phyloP scores from a whole-genome alignment of 2,113 vertebrate genomes.

The Amblyopsis rosae region DNA sequence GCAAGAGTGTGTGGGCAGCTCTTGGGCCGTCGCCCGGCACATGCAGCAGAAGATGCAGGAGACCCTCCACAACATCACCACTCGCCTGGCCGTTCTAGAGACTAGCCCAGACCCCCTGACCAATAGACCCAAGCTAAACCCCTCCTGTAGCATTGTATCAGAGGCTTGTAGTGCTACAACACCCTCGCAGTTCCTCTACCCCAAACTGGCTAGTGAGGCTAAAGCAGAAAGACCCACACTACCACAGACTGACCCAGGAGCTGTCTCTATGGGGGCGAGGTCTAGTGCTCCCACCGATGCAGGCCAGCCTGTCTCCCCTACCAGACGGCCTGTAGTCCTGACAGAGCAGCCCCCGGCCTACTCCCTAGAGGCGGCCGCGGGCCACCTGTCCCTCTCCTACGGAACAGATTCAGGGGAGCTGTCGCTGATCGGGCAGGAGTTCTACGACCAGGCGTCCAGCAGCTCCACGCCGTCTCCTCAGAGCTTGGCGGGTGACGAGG shows the following conservation, averaged over 20 bases:
- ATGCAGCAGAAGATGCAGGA: slow-evolving; percentile 96
- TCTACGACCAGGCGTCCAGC: slow-evolving; percentile 78
- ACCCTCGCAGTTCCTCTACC: slow-evolving; percentile 71
- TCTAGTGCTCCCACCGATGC: slow-evolving; percentile 21
- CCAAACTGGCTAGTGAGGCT: slow-evolving; percentile 77
- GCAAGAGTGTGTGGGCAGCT: slow-evolving; percentile 73
- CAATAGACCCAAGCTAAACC: not conserved
- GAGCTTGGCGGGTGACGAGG: slow-evolving; percentile 78
- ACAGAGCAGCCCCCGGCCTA: slow-evolving; percentile 89
- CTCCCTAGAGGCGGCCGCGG: slow-evolving; percentile 86
- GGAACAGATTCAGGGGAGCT: slow-evolving; percentile 91
- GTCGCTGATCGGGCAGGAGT: slow-evolving; percentile 86
- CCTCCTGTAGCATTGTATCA: not conserved
- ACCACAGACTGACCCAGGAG: slow-evolving; percentile 54
- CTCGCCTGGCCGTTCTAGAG: slow-evolving; percentile 82
- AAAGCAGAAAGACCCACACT: slow-evolving; percentile 66
- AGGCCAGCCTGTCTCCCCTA: slow-evolving; percentile 48
- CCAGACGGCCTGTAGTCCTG: slow-evolving; percentile 27
- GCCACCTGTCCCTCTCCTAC: slow-evolving; percentile 90
- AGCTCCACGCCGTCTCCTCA: slow-evolving; percentile 80
- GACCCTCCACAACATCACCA: slow-evolving; percentile 86
- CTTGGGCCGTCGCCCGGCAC: slow-evolving; percentile 87
- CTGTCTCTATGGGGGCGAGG: slow-evolving; percentile 33
- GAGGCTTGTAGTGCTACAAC: not conserved
- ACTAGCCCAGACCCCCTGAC: slow-evolving; percentile 50